These are phyloP conservation scores for Otus sunia DNA, from an alignment of 2,113 vertebrate genomes.

Conservation along the genomic window DNA sequence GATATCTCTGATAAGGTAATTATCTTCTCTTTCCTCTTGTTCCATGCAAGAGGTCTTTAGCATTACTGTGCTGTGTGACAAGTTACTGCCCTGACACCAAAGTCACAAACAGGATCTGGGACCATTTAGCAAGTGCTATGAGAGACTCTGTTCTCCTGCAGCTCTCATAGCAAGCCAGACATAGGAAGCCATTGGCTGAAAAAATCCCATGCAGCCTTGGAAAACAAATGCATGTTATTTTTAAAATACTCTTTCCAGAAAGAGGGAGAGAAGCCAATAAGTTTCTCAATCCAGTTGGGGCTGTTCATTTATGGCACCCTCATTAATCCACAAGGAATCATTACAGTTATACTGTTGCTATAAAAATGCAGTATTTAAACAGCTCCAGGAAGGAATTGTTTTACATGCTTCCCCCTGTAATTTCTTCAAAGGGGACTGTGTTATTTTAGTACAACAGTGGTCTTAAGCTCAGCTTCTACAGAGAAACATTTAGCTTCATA, in stretches of 20 bases:
- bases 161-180: background rate
- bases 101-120: background rate
- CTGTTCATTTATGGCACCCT: background rate
- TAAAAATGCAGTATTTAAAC: background rate
- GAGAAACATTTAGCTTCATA: background rate
- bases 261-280: background rate
- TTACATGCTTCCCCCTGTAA: background rate
- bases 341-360: background rate
- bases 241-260: background rate
- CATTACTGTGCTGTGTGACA: background rate
- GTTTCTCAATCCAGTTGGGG: background rate
- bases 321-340: background rate
- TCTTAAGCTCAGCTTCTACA: background rate
- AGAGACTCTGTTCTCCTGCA: background rate
- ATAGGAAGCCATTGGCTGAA: background rate
- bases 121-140: background rate
- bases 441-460: background rate
- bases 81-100: background rate
- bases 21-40: background rate
- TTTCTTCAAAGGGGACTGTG: background rate
- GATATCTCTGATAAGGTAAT: background rate
- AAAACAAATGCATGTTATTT: background rate
- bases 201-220: background rate
- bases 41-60: background rate
- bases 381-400: background rate